Conservation (phyloP, 2,113 vertebrate species). For the Empidonax traillii region DNA sequence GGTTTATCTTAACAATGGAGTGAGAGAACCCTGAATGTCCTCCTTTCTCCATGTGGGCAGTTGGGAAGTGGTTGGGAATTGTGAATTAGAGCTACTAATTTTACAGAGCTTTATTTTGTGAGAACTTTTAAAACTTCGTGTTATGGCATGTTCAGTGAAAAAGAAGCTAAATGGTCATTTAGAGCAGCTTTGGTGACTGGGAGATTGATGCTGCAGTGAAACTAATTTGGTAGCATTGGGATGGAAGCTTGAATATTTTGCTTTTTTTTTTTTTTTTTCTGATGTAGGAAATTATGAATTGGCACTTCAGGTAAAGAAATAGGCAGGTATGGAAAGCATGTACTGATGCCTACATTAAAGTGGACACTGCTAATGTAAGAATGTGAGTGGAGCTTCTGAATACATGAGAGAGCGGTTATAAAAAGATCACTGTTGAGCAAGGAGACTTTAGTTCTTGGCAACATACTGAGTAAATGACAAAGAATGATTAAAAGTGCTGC, state of each 20-base stretch:
- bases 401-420: background rate
- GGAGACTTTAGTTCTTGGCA: conserved; percentile 55
- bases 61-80: background rate
- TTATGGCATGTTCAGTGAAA: background rate
- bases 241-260: background rate
- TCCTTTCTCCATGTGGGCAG: background rate
- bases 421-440: conserved; percentile 14
- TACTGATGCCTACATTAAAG: background rate
- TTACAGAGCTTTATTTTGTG: background rate
- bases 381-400: background rate
- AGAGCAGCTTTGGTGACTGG: background rate
- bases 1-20: background rate
- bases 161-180: background rate
- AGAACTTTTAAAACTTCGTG: background rate
- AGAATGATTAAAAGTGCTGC: conserved; percentile 59
- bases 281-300: background rate
- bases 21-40: background rate
- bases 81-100: background rate
- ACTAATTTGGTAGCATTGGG: background rate
- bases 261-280: background rate
- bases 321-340: background rate
- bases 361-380: background rate
- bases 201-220: background rate
- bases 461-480: conserved; percentile 50
- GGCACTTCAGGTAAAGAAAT: background rate